phyloP scores from a whole-genome alignment of 2,888 invertebrate species.

The Perdita meconis region DNA sequence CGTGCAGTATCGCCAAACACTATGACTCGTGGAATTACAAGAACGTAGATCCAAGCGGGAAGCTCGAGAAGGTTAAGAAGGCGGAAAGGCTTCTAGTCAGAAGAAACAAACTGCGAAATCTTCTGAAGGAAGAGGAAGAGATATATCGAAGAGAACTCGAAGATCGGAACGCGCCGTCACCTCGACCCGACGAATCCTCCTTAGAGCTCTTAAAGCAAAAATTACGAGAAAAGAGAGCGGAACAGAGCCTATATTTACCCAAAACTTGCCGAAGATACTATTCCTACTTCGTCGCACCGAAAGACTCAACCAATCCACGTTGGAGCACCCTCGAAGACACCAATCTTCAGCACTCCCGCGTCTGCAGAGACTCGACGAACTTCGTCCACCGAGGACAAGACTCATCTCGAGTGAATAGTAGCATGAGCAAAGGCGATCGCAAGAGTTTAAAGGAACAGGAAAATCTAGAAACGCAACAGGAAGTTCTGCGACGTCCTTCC shows the following conservation, averaged over 20 bases:
- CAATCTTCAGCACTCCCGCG: constrained; percentile 19
- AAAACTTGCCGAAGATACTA: constrained; percentile 70
- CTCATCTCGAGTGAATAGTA: neutral
- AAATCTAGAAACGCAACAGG: neutral
- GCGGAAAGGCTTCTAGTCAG: constrained; percentile 71
- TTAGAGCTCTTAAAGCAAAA: constrained; percentile 72
- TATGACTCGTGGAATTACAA: constrained; percentile 78
- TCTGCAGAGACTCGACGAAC: constrained; percentile 45
- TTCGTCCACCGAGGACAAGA: neutral
- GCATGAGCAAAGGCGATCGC: constrained; percentile 23
- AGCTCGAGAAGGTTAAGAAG: constrained; percentile 68
- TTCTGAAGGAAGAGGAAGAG: constrained; percentile 75
- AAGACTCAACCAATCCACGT: neutral
- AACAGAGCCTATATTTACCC: constrained; percentile 76
- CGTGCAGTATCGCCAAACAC: constrained; percentile 74
- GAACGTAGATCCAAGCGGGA: constrained; percentile 57
- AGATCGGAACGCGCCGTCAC: constrained; percentile 44
- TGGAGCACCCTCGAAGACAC: constrained; percentile 32
- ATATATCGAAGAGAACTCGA: constrained; percentile 70
- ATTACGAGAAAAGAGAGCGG: constrained; percentile 73
- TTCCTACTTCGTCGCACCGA: constrained; percentile 51
- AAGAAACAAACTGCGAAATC: constrained; percentile 69
- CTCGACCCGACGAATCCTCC: constrained; percentile 51
- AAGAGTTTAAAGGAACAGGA: neutral
- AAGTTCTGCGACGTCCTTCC: neutral